Base-by-base conservation (phyloP, 2,888 invertebrate genomes). In the Acrocera orbiculus region DNA sequence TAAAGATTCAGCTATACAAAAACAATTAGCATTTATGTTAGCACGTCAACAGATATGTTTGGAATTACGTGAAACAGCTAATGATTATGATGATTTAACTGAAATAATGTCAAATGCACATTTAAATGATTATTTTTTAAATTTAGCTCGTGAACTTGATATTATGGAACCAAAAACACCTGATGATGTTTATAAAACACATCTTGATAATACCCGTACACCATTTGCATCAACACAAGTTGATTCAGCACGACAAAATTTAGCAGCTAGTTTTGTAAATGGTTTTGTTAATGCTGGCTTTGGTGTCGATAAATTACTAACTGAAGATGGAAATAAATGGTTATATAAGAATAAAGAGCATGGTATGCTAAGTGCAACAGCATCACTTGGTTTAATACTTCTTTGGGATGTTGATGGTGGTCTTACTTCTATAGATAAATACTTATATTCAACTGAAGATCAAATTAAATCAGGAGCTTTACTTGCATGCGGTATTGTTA, bases 371-470 rank as follows among this genome's bases (percentile, higher is more conserved):
- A 92, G 92, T 50, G 93, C 98, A 0, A 92, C 95, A 1, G 98
- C 98, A 0, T 89, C 95, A 0, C 67, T 96, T 19, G 98, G 98
- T 19, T 70, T 98, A 48, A 79, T 99, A 37, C 73, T 93, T 44
- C 63, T 98, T 24, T 99, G 98, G 98, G 96, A 99, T 57, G 90
- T 98, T 3, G 96, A 99, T 57, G 90, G 93, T 22, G 96, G 96
- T 27, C 65, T 99, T 35, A 87, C 92, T 0, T 92, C 95, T 46
- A 96, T 98, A 47, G 98, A 98, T 64, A 95, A 95, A 59, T 98
- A 95, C 60, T 64, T 95, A 6, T 93, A 95, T 56, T 86, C 89
- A 0, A 77, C 83, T 1, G 92, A 93, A 49, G 90, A 93, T 52
- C 83, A 90, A 57, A 92, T 99, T 43, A 96, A 95, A 67, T 86